These are phyloP conservation scores for Coelopa pilipes DNA, from an alignment of 2,888 invertebrate species.

Conservation along the genomic window DNA sequence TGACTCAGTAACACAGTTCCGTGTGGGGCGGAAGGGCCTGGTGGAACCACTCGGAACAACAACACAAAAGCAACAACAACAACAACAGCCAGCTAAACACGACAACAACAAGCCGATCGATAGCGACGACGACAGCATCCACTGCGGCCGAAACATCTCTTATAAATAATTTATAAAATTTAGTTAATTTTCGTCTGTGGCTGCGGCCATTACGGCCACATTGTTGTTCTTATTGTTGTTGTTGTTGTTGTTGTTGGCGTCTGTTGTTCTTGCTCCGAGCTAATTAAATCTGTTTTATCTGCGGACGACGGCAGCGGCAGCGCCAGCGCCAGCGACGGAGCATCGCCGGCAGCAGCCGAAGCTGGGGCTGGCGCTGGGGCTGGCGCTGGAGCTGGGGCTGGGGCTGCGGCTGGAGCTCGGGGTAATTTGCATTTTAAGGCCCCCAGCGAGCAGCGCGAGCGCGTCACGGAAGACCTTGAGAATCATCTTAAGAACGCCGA, in stretches of 20 bases:
- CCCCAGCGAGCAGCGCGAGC: slow-evolving; percentile 4
- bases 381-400: slow-evolving; percentile 36
- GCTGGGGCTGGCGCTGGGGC: slow-evolving; percentile 38
- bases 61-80: background rate
- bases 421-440: slow-evolving; percentile 56
- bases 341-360: too few species aligned
- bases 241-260: slow-evolving; percentile 18
- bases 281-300: slow-evolving; percentile 59
- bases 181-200: slow-evolving; percentile 15
- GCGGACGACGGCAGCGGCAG: background rate
- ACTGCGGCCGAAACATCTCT: background rate
- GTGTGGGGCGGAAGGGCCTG: background rate
- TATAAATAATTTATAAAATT: slow-evolving; percentile 27
- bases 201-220: too few species aligned
- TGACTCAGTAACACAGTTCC: slow-evolving; percentile 44
- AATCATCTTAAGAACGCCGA: slow-evolving; percentile 14
- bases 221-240: too few species aligned
- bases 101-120: background rate
- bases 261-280: slow-evolving; percentile 56
- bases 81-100: background rate
- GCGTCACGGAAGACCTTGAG: slow-evolving; percentile 26
- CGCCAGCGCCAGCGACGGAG: background rate
- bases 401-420: slow-evolving; percentile 36
- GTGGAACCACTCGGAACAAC: background rate
- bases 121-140: background rate